A percentile compares a stretch with the other conserved stretches of the same genome.
phyloP scores from a whole-genome alignment of 2,888 invertebrate genomes.

The Agonopterix alstromeriana region DNA sequence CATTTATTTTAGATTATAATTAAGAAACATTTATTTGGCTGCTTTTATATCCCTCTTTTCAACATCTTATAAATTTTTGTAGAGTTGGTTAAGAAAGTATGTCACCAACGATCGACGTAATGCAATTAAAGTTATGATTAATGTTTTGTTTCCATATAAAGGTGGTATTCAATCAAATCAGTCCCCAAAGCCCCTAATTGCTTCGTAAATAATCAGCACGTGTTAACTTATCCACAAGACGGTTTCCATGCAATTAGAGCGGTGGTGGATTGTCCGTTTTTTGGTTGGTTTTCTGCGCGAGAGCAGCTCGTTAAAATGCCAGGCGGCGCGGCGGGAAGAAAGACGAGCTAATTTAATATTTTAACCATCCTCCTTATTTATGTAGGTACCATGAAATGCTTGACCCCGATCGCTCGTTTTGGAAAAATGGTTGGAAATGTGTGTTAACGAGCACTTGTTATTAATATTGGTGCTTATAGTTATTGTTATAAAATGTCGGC shows the following conservation, averaged over 20 bases:
- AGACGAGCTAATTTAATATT: slow-evolving; percentile 57
- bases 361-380: slow-evolving; percentile 52
- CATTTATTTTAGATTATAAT: neutral
- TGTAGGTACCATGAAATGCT: slow-evolving; percentile 34
- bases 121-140: too few relatives aligned
- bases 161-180: too few relatives aligned
- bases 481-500: neutral
- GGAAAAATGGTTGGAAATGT: slow-evolving; percentile 30
- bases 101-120: too few relatives aligned
- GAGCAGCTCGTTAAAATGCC: slow-evolving; percentile 65
- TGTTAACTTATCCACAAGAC: slow-evolving; percentile 10
- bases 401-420: slow-evolving; percentile 51
- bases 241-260: slow-evolving; percentile 52
- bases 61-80: too few relatives aligned
- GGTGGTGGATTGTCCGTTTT: slow-evolving; percentile 34
- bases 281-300: slow-evolving; percentile 34
- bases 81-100: too few relatives aligned
- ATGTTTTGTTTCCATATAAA: too few relatives aligned
- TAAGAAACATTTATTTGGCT: slow-evolving; percentile 2
- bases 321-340: slow-evolving; percentile 37
- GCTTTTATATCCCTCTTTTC: too few relatives aligned
- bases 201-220: slow-evolving; percentile 3
- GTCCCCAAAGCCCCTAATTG: slow-evolving; percentile 1
- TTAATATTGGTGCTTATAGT: slow-evolving; percentile 3
- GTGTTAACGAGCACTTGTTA: slow-evolving; percentile 25